A percentile compares a stretch with the other conserved stretches of the same genome.
phyloP scores from a whole-genome alignment of 2,113 vertebrate genomes.

The Chaetops frenatus region DNA sequence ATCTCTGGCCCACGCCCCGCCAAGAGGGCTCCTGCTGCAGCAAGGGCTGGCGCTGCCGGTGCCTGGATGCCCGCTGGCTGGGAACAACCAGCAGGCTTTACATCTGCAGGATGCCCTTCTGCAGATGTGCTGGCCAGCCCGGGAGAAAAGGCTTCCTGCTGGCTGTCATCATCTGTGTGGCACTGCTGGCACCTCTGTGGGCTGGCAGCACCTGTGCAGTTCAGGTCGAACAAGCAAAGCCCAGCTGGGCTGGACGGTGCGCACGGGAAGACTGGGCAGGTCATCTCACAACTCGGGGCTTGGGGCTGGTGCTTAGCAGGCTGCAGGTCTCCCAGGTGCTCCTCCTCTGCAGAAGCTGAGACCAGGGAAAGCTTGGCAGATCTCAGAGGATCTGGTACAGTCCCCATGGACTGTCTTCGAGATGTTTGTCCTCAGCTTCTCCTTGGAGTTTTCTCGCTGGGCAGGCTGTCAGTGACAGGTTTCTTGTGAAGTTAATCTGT shows the following conservation, averaged over 20 bases:
- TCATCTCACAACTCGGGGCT: conserved; percentile 2
- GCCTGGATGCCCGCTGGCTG: background rate
- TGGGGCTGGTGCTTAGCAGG: conserved; percentile 61
- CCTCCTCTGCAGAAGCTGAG: conserved; percentile 69
- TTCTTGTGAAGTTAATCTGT: conserved; percentile 33
- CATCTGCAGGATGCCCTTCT: background rate
- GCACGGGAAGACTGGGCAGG: conserved; percentile 60
- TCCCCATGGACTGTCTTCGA: conserved; percentile 73
- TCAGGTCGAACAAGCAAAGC: background rate
- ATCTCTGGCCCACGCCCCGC: background rate
- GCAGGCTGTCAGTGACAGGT: background rate
- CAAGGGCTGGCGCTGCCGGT: background rate
- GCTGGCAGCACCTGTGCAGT: background rate
- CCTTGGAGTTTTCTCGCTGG: background rate
- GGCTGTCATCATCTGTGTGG: background rate
- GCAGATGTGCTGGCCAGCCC: background rate
- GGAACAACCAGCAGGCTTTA: background rate
- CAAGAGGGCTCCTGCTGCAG: background rate
- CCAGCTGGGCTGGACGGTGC: background rate
- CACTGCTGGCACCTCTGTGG: background rate
- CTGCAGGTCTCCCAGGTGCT: conserved; percentile 67
- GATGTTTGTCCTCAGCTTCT: background rate
- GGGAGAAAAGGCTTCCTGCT: background rate
- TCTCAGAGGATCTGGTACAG: conserved; percentile 87
- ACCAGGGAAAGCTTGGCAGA: conserved; percentile 79